phyloP scores from a whole-genome alignment of 2,113 vertebrate species.

The Gobiocypris rarus region DNA sequence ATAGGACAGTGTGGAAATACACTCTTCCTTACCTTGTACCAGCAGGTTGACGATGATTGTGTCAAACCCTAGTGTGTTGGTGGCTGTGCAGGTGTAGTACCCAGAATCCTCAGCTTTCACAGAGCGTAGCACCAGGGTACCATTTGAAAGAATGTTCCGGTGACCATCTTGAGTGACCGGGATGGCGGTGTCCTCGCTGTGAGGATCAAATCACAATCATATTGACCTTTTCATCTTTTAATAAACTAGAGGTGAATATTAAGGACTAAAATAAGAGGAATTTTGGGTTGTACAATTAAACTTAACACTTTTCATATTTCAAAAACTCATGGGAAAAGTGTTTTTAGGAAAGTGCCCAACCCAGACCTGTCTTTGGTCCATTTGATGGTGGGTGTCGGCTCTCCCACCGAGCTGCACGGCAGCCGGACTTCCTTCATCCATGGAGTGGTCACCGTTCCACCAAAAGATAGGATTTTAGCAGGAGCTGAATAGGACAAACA shows the following conservation, averaged over 20 bases:
- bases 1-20: neutral
- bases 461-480: constrained; percentile 96
- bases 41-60: constrained; percentile 97
- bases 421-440: constrained; percentile 98
- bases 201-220: neutral
- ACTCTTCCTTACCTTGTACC: constrained; percentile 86
- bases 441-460: constrained; percentile 93
- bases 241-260: neutral
- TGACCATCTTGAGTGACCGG: constrained; percentile 89
- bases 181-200: constrained; percentile 94
- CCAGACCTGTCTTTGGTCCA: constrained; percentile 98
- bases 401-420: constrained; percentile 92
- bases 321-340: neutral
- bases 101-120: constrained; percentile 97
- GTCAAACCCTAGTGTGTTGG: constrained; percentile 96
- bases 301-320: neutral
- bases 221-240: neutral
- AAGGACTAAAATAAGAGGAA: neutral
- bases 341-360: neutral
- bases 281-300: neutral
- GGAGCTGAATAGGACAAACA: constrained; percentile 78
- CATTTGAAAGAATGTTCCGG: constrained; percentile 89
- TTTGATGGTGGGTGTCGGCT: constrained; percentile 90
- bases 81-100: constrained; percentile 98
- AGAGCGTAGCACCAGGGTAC: constrained; percentile 89